Percentiles rank a stretch among this genome's conserved stretches.
Evolutionary conservation across 2,113 vertebrate species (phyloP).

Genomic region (Holacanthus passer): DNA sequence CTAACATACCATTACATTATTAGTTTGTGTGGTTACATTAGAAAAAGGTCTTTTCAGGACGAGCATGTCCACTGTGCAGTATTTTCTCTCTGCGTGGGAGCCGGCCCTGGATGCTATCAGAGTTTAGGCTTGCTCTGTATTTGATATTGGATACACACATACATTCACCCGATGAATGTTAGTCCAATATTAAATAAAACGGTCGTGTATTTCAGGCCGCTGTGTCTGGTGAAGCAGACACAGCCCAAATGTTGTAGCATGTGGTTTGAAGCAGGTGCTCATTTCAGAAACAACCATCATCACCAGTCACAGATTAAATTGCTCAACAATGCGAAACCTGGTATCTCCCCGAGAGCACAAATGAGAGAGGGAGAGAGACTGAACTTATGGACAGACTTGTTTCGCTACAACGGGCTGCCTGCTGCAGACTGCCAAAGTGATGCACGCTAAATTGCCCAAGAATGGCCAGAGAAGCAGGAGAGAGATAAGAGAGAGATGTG

Average conservation of each 20-base stretch:
- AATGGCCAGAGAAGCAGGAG: conserved; percentile 17
- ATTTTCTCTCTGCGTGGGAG: neutral
- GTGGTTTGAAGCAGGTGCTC: conserved; percentile 23
- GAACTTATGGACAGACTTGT: conserved; percentile 57
- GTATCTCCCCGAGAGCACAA: neutral
- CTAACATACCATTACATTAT: neutral
- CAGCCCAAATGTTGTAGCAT: conserved; percentile 1
- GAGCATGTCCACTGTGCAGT: too few species aligned
- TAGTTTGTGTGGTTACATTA: neutral
- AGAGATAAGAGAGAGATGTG: conserved; percentile 15
- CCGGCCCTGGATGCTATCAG: neutral
- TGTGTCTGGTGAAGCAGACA: conserved; percentile 3
- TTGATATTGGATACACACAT: too few species aligned
- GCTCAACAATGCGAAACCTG: conserved; percentile 2
- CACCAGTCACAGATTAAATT: neutral
- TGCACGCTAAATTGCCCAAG: conserved; percentile 28
- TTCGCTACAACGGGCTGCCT: conserved; percentile 68
- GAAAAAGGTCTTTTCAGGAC: too few species aligned
- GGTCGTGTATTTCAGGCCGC: neutral
- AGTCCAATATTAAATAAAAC: neutral
- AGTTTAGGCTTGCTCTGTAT: neutral
- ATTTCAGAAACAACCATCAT: conserved; percentile 4
- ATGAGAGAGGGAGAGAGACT: conserved; percentile 8
- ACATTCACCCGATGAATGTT: too few species aligned
- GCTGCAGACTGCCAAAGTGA: conserved; percentile 47